A percentile compares a stretch with the other conserved stretches of the same genome.
Evolutionary conservation across 1,140 invertebrate species (phyloP).

Genomic region (Atta colombica): DNA sequence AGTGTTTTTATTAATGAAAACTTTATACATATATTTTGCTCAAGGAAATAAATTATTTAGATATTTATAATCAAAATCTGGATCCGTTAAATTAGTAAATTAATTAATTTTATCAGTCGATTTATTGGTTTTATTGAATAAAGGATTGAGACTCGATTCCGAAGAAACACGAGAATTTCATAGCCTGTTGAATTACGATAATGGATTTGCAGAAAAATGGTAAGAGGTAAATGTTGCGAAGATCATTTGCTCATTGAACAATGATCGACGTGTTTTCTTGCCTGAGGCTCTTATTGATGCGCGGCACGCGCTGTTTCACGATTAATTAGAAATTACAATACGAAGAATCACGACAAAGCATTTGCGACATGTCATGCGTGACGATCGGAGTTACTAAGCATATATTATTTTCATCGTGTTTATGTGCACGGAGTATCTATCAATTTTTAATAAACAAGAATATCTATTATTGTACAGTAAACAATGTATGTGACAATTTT

Average conservation of each 20-base stretch:
- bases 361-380: conserved; percentile 20
- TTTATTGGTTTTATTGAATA: no score
- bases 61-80: background rate
- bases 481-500: background rate
- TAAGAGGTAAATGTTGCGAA: conserved; percentile 54
- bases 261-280: conserved; percentile 68
- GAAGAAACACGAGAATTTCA: conserved; percentile 20
- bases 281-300: conserved; percentile 61
- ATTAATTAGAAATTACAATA: conserved; percentile 65
- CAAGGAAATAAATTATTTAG: background rate
- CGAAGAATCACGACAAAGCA: conserved; percentile 53
- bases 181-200: conserved; percentile 63
- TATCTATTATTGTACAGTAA: conserved; percentile 6
- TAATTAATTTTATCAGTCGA: background rate
- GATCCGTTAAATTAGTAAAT: background rate
- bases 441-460: background rate
- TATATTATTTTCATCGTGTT: conserved; percentile 3
- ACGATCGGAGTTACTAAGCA: conserved; percentile 7
- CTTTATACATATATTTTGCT: background rate
- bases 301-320: conserved; percentile 67
- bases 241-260: conserved; percentile 71
- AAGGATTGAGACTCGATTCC: background rate
- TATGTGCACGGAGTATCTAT: background rate
- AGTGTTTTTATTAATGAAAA: background rate
- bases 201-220: conserved; percentile 65